Base-by-base conservation (phyloP, 2,797 vertebrate genomes). In the Diplodus puntazzo region DNA sequence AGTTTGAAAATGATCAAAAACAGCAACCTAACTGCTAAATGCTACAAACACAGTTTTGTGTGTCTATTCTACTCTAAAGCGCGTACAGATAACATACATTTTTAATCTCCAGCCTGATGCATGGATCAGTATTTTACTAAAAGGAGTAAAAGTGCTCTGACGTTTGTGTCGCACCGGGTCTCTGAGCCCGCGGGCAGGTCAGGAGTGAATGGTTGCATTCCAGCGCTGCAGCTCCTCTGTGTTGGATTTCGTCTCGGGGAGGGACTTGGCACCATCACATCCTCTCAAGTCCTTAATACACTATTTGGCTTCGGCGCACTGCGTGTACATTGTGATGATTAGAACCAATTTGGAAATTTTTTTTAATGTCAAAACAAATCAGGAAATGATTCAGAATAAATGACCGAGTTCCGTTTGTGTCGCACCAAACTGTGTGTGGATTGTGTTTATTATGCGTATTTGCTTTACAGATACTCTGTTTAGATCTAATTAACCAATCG, bases 181-280 rank as follows among this genome's bases (percentile, higher is more conserved):
- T 73, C 55, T 65, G 59, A 52, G 39, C 53, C 43, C 59, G 69
- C 50, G 30, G 39, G n/a, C 3, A n/a, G 20, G 27, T 21, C 43
- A 69, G 69, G 49, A 73, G 39, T 34, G 73, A 78, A 64, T 34
- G 54, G 66, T 52, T 79, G 75, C 81, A 87, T 92, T 92, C 82
- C 88, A 76, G 34, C 27, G 62, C 86, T 63, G 76, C 76, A 81
- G 80, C 66, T 80, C 74, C 6, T 82, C 84, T 84, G 89, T 87
- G 84, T 86, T 90, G 60, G 50, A 71, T 90, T 90, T 82, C 48
- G 1, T 75, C 79, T 65, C 0, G 8, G 79, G 83, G 77, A 49
- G 73, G 73, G 71, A 67, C 73, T 84, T 81, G 74, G 81, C 82
- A 65, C 20, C 42, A 45, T 2, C 27, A 69, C 55, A 50, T 65